These are phyloP conservation scores for Silurus glanis DNA, from an alignment of 2,113 vertebrate genomes.

Conservation along the genomic window DNA sequence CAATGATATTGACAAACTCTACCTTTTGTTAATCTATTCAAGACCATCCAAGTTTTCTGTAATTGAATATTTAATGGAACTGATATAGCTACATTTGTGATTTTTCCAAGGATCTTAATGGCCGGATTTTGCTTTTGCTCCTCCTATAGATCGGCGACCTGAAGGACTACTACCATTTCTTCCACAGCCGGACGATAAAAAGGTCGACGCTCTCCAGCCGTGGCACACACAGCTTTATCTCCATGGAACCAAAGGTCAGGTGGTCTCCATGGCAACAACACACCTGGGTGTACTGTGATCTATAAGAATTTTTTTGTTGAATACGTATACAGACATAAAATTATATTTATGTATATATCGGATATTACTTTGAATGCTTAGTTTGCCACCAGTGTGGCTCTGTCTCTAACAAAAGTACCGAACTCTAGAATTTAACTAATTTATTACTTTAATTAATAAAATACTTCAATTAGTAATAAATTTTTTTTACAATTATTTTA, in stretches of 20 bases:
- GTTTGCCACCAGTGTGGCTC: background rate
- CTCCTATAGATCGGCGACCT: slow-evolving; percentile 89
- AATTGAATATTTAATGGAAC: background rate
- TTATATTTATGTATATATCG: background rate
- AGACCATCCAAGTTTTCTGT: background rate
- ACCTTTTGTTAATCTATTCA: background rate
- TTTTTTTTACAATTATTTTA: no score
- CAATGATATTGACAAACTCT: background rate
- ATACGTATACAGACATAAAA: background rate
- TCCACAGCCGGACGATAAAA: slow-evolving; percentile 98
- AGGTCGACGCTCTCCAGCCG: slow-evolving; percentile 91
- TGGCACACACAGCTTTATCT: slow-evolving; percentile 97
- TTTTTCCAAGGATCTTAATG: background rate
- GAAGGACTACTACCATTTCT: slow-evolving; percentile 98
- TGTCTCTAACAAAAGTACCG: background rate
- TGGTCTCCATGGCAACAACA: slow-evolving; percentile 55
- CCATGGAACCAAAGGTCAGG: slow-evolving; percentile 99
- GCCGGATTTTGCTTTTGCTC: slow-evolving; percentile 32
- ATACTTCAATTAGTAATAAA: no score
- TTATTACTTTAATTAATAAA: no score
- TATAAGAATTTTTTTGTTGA: slow-evolving; percentile 21
- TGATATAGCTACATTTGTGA: background rate
- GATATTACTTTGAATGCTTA: slow-evolving; percentile 1
- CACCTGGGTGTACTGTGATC: slow-evolving; percentile 28
- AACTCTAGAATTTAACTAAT: no score